phyloP scores from a whole-genome alignment of 2,888 invertebrate genomes.

The Polymixis flavicincta region DNA sequence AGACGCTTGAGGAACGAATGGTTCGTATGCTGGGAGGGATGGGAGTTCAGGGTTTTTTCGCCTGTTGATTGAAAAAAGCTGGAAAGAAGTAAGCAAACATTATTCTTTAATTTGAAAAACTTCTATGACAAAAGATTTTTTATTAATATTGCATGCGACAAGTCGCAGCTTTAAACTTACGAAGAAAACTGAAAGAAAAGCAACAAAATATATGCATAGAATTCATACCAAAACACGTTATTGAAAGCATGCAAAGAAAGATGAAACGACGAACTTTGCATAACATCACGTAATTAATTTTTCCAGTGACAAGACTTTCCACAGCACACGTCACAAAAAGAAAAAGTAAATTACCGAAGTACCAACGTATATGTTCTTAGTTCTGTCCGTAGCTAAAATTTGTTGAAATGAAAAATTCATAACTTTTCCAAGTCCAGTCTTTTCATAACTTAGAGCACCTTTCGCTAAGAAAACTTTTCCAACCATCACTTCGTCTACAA shows the following conservation, averaged over 20 bases:
- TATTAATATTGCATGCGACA: not conserved
- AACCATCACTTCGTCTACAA: constrained; percentile 21
- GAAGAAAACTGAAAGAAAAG: not conserved
- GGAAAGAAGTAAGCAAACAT: not conserved
- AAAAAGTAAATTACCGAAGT: constrained; percentile 15
- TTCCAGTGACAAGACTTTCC: not conserved
- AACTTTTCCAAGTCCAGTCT: constrained; percentile 22
- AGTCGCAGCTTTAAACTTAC: not conserved
- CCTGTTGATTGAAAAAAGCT: not conserved
- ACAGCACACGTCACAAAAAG: not conserved
- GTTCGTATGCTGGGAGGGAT: not conserved
- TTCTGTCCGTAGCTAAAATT: not conserved
- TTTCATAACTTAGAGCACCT: constrained; percentile 39
- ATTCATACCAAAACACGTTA: constrained; percentile 8
- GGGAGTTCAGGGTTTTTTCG: not conserved
- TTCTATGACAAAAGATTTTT: too few relatives aligned
- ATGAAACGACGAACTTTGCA: not conserved
- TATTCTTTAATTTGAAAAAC: not conserved
- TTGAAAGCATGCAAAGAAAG: constrained; percentile 16
- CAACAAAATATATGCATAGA: not conserved
- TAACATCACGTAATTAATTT: constrained; percentile 27
- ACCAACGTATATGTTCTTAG: not conserved
- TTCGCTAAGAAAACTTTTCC: constrained; percentile 41
- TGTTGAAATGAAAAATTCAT: constrained; percentile 26
- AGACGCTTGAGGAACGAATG: not conserved